Evolutionary conservation across 2,888 invertebrate species (phyloP).

Genomic region (Platycheirus rosarum): DNA sequence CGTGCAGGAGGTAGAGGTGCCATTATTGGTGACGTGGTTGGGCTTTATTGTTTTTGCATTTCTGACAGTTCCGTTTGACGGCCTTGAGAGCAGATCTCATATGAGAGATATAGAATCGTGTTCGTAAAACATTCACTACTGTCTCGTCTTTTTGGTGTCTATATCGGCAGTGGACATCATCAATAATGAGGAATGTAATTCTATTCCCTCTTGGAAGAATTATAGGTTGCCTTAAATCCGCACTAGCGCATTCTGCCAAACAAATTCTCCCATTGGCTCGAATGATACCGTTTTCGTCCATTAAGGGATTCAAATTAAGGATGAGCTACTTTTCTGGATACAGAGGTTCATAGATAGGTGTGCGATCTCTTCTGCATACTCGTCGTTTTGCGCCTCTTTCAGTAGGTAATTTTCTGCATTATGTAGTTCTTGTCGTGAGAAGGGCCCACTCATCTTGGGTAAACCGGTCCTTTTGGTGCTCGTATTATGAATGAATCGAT

Average conservation of each 20-base stretch:
- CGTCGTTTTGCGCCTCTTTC: background rate
- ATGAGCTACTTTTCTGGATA: slow-evolving; percentile 2
- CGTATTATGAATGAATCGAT: slow-evolving; percentile 3
- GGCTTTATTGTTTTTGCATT: slow-evolving; percentile 1
- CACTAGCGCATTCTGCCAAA: background rate
- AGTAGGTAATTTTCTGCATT: background rate
- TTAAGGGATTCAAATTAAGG: slow-evolving; percentile 2
- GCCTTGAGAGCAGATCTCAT: slow-evolving; percentile 13
- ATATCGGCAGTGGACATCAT: slow-evolving; percentile 5
- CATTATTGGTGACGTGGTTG: background rate
- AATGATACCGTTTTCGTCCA: slow-evolving; percentile 5
- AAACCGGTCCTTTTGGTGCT: background rate
- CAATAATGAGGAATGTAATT: slow-evolving; percentile 13
- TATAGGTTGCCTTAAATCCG: background rate
- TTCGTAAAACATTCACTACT: slow-evolving; percentile 4
- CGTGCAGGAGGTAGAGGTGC: background rate
- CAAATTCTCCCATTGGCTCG: background rate
- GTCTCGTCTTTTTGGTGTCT: slow-evolving; percentile 25
- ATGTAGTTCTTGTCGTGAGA: background rate
- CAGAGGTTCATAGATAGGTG: background rate
- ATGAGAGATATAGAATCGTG: too few relatives aligned
- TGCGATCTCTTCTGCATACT: background rate
- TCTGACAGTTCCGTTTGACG: background rate
- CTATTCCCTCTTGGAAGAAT: slow-evolving; percentile 11
- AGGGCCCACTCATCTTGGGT: background rate